phyloP scores from a whole-genome alignment of 2,797 vertebrate genomes.

The Limosa lapponica region DNA sequence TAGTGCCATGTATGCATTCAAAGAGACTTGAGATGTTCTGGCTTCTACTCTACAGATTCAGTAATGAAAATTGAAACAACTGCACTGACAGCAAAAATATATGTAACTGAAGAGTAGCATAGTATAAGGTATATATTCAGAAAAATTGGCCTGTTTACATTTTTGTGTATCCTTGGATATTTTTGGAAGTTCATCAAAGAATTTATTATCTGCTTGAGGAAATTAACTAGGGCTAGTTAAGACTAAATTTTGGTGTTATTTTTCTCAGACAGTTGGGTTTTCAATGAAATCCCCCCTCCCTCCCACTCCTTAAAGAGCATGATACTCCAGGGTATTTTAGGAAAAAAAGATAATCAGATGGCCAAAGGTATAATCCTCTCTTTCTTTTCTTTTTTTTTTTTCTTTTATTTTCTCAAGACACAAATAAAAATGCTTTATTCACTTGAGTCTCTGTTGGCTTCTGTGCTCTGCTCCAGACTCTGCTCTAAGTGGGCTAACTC shows the following conservation, averaged over 20 bases:
- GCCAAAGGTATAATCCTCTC: neutral
- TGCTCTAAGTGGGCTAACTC: neutral
- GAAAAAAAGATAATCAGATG: neutral
- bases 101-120: neutral
- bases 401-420: neutral
- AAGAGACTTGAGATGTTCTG: neutral
- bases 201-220: neutral
- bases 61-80: neutral
- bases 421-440: neutral
- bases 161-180: neutral
- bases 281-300: neutral
- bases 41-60: neutral
- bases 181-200: neutral
- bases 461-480: neutral
- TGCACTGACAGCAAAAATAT: neutral
- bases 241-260: neutral
- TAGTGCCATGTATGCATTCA: neutral
- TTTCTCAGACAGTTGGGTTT: neutral
- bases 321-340: neutral
- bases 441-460: neutral
- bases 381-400: fast-evolving
- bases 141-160: neutral
- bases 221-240: neutral
- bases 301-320: neutral
- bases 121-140: neutral